Conservation (phyloP, 2,113 vertebrate species). For the Catharus bicknelli region DNA sequence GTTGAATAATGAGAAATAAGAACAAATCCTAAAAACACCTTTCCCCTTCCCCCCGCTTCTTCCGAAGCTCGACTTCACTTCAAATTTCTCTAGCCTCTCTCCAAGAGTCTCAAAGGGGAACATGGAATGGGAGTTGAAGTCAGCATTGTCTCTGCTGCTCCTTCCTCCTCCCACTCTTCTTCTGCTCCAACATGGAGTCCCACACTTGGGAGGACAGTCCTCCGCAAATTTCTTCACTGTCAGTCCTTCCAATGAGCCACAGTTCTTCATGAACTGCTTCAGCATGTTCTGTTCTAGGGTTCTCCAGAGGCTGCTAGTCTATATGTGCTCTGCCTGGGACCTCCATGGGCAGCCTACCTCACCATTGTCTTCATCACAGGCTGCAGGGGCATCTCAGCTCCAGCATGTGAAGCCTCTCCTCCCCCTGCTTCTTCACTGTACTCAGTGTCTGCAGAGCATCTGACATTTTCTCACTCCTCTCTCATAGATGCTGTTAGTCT, state of each 20-base stretch:
- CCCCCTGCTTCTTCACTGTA: background rate
- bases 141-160: background rate
- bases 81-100: background rate
- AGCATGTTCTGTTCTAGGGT: background rate
- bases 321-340: background rate
- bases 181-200: background rate
- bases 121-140: rapidly evolving
- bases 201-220: background rate
- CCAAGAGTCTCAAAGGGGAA: background rate
- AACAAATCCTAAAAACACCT: background rate
- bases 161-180: background rate
- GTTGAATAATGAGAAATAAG: background rate
- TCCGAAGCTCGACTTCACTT: background rate
- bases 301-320: background rate
- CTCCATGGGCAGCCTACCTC: background rate
- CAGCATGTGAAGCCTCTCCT: background rate
- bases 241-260: background rate
- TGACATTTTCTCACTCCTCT: background rate
- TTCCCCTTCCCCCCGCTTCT: background rate
- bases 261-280: background rate
- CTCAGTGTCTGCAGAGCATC: background rate
- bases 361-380: background rate
- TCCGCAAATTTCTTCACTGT: background rate
- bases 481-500: background rate
- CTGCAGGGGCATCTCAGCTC: background rate